Evolutionary conservation across 1,140 invertebrate species (phyloP).

Genomic region (Drosophila ohnishii): DNA sequence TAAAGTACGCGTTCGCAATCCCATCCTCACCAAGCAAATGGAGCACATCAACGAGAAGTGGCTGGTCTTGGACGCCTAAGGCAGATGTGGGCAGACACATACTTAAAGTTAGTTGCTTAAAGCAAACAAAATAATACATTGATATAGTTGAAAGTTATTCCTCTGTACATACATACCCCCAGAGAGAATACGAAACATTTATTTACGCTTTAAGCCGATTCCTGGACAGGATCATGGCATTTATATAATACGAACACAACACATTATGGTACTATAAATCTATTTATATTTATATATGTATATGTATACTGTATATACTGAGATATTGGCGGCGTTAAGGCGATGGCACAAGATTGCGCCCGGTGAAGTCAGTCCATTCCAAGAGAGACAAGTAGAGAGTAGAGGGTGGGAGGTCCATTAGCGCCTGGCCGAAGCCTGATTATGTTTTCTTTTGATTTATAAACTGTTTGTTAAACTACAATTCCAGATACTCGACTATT

Average conservation of each 20-base stretch:
- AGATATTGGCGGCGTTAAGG: conserved; percentile 61
- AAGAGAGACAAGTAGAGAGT: conserved; percentile 38
- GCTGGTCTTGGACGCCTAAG: conserved; percentile 89
- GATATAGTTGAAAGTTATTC: conserved; percentile 20
- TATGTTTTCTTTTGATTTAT: conserved; percentile 60
- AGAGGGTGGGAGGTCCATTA: conserved; percentile 19
- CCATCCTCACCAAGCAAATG: conserved; percentile 94
- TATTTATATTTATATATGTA: conserved; percentile 53
- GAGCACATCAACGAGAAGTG: conserved; percentile 96
- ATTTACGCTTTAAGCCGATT: conserved; percentile 42
- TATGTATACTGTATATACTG: conserved; percentile 47
- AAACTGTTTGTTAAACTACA: conserved; percentile 56
- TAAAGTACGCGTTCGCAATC: conserved; percentile 95
- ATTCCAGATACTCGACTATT: conserved; percentile 76
- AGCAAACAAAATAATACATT: conserved; percentile 42
- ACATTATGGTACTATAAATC: conserved; percentile 56
- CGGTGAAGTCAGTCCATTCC: conserved; percentile 64
- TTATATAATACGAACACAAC: conserved; percentile 62
- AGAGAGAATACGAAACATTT: conserved; percentile 13
- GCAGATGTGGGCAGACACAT: conserved; percentile 10
- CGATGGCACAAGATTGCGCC: conserved; percentile 58
- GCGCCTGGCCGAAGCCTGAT: conserved; percentile 70
- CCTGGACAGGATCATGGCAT: conserved; percentile 25
- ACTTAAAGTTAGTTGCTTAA: conserved; percentile 26
- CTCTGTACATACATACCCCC: conserved; percentile 11